A percentile compares a stretch with the other conserved stretches of the same genome.
Conservation (phyloP, 2,797 vertebrate species). For the Helarctos malayanus region DNA sequence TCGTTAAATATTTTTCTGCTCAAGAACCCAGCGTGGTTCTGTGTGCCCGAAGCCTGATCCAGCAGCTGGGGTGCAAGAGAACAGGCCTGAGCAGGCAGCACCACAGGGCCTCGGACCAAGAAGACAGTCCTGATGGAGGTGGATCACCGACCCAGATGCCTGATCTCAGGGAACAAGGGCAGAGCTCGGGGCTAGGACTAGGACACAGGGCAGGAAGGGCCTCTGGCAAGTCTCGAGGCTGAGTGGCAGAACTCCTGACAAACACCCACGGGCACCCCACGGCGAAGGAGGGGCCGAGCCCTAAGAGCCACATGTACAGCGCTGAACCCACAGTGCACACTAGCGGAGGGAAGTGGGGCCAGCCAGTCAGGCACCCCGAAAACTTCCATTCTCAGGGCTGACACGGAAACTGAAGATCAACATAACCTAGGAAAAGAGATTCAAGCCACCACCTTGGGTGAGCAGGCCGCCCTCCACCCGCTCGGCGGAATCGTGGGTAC, state of each 20-base stretch:
- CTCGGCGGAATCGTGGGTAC: rapidly evolving
- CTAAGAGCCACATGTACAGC: rapidly evolving
- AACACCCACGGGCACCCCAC: background rate
- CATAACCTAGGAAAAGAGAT: background rate
- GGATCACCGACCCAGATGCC: no score
- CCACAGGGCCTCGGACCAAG: background rate
- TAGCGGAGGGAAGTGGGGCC: background rate
- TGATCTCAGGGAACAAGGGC: background rate
- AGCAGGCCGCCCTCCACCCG: no score
- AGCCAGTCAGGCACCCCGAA: background rate
- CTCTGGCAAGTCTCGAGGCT: no score
- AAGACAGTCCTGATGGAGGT: background rate
- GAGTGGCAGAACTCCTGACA: no score
- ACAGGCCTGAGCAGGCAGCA: background rate
- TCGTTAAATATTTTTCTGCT: background rate
- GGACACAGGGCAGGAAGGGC: background rate
- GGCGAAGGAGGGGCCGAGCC: no score
- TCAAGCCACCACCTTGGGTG: rapidly evolving
- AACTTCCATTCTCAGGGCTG: background rate
- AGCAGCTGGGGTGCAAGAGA: background rate
- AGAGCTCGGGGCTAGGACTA: background rate
- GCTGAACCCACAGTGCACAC: no score
- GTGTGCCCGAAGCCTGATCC: background rate
- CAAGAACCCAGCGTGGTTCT: background rate
- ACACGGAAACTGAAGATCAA: background rate